A percentile compares a stretch with the other conserved stretches of the same genome.
These are phyloP conservation scores for Catharus minimus DNA, from an alignment of 2,113 vertebrate species.

Conservation along the genomic window DNA sequence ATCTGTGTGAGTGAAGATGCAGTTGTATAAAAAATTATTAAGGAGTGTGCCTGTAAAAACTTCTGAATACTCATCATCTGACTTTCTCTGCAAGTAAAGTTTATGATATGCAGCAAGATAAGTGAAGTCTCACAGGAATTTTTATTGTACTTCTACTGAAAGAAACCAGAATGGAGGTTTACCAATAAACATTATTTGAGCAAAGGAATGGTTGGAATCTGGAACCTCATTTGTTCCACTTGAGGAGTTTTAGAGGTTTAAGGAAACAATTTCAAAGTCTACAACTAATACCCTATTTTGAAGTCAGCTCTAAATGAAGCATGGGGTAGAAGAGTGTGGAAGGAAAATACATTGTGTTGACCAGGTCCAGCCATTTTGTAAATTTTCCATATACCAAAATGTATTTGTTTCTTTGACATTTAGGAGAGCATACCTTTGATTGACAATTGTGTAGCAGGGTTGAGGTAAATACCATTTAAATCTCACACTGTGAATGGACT, in stretches of 20 bases:
- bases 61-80: not conserved
- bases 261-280: not conserved
- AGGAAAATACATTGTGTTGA: not conserved
- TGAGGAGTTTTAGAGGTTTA: not conserved
- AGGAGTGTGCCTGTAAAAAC: not conserved
- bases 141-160: not conserved
- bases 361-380: not conserved
- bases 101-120: not conserved
- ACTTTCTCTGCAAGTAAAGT: not conserved
- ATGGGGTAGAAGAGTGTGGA: not conserved
- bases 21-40: accelerated
- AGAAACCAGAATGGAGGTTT: not conserved
- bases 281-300: not conserved
- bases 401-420: not conserved
- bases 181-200: not conserved
- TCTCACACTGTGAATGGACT: not conserved
- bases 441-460: not conserved
- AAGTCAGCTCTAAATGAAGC: not conserved
- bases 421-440: not conserved
- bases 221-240: not conserved
- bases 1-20: not conserved
- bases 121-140: not conserved
- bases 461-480: not conserved
- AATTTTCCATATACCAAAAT: not conserved
- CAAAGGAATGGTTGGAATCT: conserved; percentile 28